Evolutionary conservation across 2,797 vertebrate genomes (phyloP).

Genomic region (Catamblyrhynchus diadema): DNA sequence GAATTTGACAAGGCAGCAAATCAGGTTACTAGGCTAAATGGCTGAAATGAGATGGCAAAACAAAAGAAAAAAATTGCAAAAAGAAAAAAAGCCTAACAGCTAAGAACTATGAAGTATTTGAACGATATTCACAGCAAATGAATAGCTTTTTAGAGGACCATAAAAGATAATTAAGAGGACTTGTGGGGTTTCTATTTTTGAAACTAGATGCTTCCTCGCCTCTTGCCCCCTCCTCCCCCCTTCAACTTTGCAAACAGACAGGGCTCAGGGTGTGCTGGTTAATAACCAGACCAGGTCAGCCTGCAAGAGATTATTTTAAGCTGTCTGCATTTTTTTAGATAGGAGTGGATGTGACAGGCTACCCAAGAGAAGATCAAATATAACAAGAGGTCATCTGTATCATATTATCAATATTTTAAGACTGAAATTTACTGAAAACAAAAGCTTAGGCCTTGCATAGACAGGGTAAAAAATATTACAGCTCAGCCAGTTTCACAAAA

Average conservation of each 20-base stretch:
- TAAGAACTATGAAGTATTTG: background rate
- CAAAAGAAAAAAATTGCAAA: background rate
- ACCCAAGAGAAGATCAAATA: background rate
- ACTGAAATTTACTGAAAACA: background rate
- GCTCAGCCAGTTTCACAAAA: background rate
- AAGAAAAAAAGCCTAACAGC: background rate
- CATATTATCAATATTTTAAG: background rate
- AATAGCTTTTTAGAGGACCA: background rate
- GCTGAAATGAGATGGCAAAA: background rate
- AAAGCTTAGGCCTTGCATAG: background rate
- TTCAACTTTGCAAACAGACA: background rate
- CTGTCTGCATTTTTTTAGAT: slow-evolving; percentile 50
- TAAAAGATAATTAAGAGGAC: background rate
- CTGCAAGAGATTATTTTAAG: slow-evolving; percentile 39
- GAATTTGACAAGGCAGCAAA: background rate
- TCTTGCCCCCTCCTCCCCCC: background rate
- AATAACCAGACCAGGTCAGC: slow-evolving; percentile 44
- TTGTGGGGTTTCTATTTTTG: background rate
- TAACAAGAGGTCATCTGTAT: background rate
- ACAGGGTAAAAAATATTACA: background rate
- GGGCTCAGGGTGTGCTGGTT: slow-evolving; percentile 14
- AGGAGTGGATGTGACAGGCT: slow-evolving; percentile 1
- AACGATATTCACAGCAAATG: background rate
- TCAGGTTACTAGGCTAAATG: background rate
- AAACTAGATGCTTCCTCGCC: background rate